phyloP scores from a whole-genome alignment of 2,113 vertebrate genomes.

The Passerina amoena region DNA sequence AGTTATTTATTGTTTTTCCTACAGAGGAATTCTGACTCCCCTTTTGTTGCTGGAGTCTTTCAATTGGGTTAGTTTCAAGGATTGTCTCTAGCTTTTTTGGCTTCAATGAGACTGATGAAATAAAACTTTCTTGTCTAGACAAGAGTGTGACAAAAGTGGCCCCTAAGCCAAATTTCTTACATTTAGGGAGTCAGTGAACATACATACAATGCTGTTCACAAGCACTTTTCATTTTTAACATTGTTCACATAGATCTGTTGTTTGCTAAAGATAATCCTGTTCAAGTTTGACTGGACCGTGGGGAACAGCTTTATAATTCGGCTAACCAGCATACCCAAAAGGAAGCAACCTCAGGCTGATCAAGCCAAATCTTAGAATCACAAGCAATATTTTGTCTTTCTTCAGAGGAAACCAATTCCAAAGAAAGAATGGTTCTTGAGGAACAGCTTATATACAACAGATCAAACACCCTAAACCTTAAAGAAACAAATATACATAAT shows the following conservation, averaged over 20 bases:
- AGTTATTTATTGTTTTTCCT: constrained; percentile 1
- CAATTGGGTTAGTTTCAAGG: not conserved
- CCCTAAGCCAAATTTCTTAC: not conserved
- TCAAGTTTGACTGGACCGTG: not conserved
- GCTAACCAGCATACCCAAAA: not conserved
- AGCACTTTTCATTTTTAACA: not conserved
- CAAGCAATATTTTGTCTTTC: not conserved
- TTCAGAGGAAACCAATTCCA: not conserved
- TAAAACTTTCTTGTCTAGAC: not conserved
- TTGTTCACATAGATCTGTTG: not conserved
- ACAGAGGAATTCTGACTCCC: not conserved
- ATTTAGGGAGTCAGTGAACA: not conserved
- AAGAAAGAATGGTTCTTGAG: not conserved
- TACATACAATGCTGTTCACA: not conserved
- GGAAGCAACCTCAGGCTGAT: not conserved
- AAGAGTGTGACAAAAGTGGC: not conserved
- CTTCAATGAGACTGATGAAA: not conserved
- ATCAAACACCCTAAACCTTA: not conserved
- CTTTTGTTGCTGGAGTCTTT: not conserved
- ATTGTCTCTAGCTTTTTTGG: not conserved
- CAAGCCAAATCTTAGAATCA: not conserved
- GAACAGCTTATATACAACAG: not conserved
- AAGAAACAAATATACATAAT: not conserved
- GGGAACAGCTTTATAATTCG: not conserved
- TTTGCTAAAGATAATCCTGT: not conserved